Base-by-base conservation (phyloP, 2,113 vertebrate species). In the Cryptotis parvus region DNA sequence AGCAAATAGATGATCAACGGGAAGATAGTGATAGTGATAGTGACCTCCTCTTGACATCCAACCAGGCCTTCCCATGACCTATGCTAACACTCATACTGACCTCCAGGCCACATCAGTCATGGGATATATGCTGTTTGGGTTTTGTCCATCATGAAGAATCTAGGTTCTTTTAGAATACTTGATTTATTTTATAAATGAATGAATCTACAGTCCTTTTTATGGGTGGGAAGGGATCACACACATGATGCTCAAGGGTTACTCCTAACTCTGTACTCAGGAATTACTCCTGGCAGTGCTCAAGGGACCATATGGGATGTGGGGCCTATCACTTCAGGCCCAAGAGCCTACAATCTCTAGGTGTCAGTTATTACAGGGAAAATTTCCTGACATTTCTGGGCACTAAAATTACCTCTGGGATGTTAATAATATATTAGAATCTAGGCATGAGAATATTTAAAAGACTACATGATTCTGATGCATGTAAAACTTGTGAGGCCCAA, bases 121-220 rank as follows among this genome's bases (percentile, higher is more conserved):
- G 31, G 4, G 24, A 18, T 45, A 16, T 4, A 35, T 68, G 22
- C n/a, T 61, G 73, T 35, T 58, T 18, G 85, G 74, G 11, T 90
- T 79, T 70, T 61, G 6, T 88, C 33, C 88, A 70, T 14, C 39
- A 49, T 37, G 33, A 89, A 91, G 43, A 91, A 76, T 4, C 9
- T 45, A 49, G 14, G 29, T 74, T 55, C 45, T 92, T 58, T 89
- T 16, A 80, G 69, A 37, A 70, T 89, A 78, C 12, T 79, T 27
- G 55, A 37, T 29, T 91, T 83, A 78, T 77, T 81, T 94, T 66
- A 61, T 74, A 89, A 94, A 70, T 78, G 29, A 92, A 66, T 75
- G 27, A 87, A 93, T 0, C 39, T 65, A 70, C 12, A n/a, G 29
- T 45, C 33, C 84, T 69, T 65, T 69, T 65, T 41, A 73, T 55